Conservation (phyloP, 1,140 invertebrate species). For the Bombus superbus region DNA sequence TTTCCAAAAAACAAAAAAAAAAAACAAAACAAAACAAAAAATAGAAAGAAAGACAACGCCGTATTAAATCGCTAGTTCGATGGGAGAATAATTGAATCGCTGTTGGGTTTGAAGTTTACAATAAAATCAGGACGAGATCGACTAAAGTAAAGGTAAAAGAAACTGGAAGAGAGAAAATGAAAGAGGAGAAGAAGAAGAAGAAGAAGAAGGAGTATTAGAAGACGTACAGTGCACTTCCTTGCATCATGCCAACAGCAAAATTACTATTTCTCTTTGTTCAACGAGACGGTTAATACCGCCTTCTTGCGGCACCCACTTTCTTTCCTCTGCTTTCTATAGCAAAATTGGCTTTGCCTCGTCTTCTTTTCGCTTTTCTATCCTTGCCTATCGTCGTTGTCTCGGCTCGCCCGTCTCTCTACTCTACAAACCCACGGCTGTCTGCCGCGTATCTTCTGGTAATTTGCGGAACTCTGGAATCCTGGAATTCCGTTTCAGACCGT, state of each 20-base stretch:
- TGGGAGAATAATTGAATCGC: not conserved
- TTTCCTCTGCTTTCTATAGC: slow-evolving; percentile 44
- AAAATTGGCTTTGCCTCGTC: slow-evolving; percentile 39
- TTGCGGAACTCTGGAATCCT: slow-evolving; percentile 53
- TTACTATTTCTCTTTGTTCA: slow-evolving; percentile 56
- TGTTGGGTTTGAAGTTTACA: not conserved
- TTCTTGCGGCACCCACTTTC: slow-evolving; percentile 60
- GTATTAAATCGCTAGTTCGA: not conserved
- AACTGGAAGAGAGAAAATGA: not conserved
- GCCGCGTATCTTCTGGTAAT: slow-evolving; percentile 46
- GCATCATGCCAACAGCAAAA: slow-evolving; percentile 32
- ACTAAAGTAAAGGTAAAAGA: not conserved
- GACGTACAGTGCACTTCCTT: slow-evolving; percentile 5
- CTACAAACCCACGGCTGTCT: slow-evolving; percentile 10
- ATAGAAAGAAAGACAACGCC: too few relatives aligned
- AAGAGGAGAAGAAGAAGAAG: slow-evolving; percentile 6
- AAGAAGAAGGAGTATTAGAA: not conserved
- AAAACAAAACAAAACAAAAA: too few relatives aligned
- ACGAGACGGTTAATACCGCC: slow-evolving; percentile 68
- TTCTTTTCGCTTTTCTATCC: not conserved
- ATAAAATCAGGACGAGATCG: too few relatives aligned
- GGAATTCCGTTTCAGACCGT: slow-evolving; percentile 68
- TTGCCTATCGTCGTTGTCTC: slow-evolving; percentile 18
- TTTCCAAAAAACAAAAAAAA: too few relatives aligned
- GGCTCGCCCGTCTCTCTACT: not conserved